Conservation (phyloP, 2,113 vertebrate species). For the Pheucticus melanocephalus region DNA sequence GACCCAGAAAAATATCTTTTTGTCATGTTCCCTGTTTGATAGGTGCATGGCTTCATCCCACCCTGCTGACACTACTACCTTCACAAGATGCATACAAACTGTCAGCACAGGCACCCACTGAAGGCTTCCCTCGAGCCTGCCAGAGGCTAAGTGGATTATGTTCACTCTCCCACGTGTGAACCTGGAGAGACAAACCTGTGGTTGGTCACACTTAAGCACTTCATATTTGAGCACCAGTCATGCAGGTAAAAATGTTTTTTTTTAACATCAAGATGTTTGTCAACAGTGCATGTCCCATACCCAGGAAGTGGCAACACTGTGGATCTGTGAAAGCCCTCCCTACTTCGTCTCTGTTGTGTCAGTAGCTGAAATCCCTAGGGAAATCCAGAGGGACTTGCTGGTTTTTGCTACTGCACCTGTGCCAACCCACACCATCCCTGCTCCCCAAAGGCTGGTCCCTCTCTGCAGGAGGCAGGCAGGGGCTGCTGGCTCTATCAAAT, state of each 20-base stretch:
- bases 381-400: background rate
- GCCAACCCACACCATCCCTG: background rate
- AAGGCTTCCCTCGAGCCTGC: background rate
- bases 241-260: background rate
- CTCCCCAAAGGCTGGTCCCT: background rate
- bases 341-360: background rate
- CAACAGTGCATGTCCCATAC: background rate
- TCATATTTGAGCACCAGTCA: background rate
- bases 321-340: background rate
- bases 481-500: accelerated
- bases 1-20: background rate
- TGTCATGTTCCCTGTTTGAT: background rate
- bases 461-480: background rate
- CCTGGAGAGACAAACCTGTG: background rate
- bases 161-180: background rate
- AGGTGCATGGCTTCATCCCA: background rate
- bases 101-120: background rate
- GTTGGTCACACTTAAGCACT: background rate
- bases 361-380: background rate
- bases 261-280: background rate
- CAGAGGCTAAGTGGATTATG: background rate
- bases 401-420: background rate
- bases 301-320: background rate
- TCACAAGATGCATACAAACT: background rate
- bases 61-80: background rate